Percentiles rank a stretch among this genome's conserved stretches.
Evolutionary conservation across 2,797 vertebrate genomes (phyloP).

Genomic region (Sebastes trivittatus): DNA sequence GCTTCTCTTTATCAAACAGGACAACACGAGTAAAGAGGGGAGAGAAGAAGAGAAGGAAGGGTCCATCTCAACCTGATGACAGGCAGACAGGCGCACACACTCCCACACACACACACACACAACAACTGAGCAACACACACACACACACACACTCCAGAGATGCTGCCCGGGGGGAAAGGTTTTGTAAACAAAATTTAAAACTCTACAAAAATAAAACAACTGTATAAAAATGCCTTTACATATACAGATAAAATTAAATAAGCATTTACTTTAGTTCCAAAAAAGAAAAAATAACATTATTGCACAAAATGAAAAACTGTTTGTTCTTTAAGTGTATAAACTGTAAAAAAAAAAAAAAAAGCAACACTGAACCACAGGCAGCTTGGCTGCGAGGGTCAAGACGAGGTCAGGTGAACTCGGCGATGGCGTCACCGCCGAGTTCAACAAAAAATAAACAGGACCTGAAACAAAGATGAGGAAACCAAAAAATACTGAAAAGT

Average conservation of each 20-base stretch:
- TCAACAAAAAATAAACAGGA: background rate
- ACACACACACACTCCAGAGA: constrained; percentile 77
- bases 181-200: constrained; percentile 87
- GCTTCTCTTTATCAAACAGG: constrained; percentile 17
- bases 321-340: constrained; percentile 81
- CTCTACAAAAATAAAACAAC: constrained; percentile 87
- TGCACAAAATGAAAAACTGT: constrained; percentile 90
- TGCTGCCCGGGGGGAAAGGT: constrained; percentile 87
- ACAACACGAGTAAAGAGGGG: background rate
- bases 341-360: constrained; percentile 59
- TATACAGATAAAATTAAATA: constrained; percentile 87
- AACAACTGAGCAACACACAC: background rate
- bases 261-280: constrained; percentile 75
- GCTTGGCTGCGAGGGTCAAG: constrained; percentile 69
- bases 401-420: constrained; percentile 56
- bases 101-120: constrained; percentile 38
- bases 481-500: constrained; percentile 65
- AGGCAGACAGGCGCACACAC: background rate
- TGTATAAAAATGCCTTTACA: constrained; percentile 86
- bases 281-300: constrained; percentile 86
- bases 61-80: constrained; percentile 41
- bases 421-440: constrained; percentile 29
- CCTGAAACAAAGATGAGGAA: constrained; percentile 51
- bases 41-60: constrained; percentile 3
- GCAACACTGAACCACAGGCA: constrained; percentile 69